Conservation (phyloP, 2,888 invertebrate species). For the Blomia tropicalis region DNA sequence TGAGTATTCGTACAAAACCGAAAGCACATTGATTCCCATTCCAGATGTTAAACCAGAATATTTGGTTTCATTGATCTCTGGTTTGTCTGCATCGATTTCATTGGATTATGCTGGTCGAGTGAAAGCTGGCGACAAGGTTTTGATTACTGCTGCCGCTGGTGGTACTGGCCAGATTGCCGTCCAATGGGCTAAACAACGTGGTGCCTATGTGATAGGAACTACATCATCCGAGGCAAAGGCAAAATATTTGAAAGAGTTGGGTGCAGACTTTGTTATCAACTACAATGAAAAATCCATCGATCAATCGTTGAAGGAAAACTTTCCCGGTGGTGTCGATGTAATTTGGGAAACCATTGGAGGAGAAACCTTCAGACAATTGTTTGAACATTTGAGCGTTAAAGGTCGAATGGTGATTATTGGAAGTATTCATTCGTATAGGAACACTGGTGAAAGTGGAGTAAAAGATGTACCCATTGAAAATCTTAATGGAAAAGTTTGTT, state of each 20-base stretch:
- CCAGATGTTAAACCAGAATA: constrained; percentile 26
- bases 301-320: constrained; percentile 18
- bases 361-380: constrained; percentile 24
- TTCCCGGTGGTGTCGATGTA: constrained; percentile 27
- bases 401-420: constrained; percentile 36
- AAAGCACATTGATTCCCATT: constrained; percentile 13
- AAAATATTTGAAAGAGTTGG: constrained; percentile 23
- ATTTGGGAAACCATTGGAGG: constrained; percentile 30
- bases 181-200: constrained; percentile 28
- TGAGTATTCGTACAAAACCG: constrained; percentile 31
- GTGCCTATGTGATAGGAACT: constrained; percentile 28
- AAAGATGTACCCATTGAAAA: constrained; percentile 3
- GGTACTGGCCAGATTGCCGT: constrained; percentile 28
- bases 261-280: constrained; percentile 20
- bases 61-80: constrained; percentile 21
- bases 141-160: constrained; percentile 29
- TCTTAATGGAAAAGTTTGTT: background rate
- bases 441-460: background rate
- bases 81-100: constrained; percentile 34
- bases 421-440: constrained; percentile 34
- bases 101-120: constrained; percentile 31
- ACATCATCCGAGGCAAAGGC: constrained; percentile 27
- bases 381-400: constrained; percentile 31
- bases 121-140: constrained; percentile 26
- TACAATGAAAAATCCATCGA: constrained; percentile 12